Evolutionary conservation across 1,140 invertebrate genomes (phyloP).

Genomic region (Tribolium castaneum): DNA sequence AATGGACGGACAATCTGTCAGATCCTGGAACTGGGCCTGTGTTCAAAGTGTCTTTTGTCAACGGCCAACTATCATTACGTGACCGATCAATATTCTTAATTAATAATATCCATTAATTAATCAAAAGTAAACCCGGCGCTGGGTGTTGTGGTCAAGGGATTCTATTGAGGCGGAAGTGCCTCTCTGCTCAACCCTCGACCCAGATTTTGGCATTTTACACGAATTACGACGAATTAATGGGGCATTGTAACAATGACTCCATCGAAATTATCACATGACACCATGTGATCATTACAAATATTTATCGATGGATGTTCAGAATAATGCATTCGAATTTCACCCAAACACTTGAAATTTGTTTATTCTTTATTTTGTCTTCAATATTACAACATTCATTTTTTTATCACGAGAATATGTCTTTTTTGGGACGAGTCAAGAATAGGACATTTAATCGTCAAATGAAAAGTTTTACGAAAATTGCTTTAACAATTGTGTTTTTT

Average conservation of each 20-base stretch:
- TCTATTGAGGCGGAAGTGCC: conserved; percentile 23
- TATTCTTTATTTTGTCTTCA: no score
- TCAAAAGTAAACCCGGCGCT: conserved; percentile 23
- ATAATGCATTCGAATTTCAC: no score
- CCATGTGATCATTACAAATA: no score
- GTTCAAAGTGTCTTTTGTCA: conserved; percentile 31
- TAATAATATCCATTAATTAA: conserved; percentile 30
- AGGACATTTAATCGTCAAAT: no score
- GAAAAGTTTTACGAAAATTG: no score
- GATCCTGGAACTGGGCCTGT: neutral
- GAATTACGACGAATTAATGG: neutral
- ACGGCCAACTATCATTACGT: conserved; percentile 20
- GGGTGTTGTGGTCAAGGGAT: conserved; percentile 22
- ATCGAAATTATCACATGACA: no score
- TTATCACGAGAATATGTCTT: no score
- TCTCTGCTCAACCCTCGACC: neutral
- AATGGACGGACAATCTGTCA: conserved; percentile 30
- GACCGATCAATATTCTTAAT: conserved; percentile 20
- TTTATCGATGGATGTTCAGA: no score
- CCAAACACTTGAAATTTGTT: no score
- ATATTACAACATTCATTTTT: no score
- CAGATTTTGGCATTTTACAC: neutral
- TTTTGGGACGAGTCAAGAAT: no score
- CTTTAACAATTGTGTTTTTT: no score
- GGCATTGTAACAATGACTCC: neutral